Evolutionary conservation across 2,113 vertebrate genomes (phyloP), one percentile per base, ranked within the genome.

Genomic region (Zosterops pallidus): DNA sequence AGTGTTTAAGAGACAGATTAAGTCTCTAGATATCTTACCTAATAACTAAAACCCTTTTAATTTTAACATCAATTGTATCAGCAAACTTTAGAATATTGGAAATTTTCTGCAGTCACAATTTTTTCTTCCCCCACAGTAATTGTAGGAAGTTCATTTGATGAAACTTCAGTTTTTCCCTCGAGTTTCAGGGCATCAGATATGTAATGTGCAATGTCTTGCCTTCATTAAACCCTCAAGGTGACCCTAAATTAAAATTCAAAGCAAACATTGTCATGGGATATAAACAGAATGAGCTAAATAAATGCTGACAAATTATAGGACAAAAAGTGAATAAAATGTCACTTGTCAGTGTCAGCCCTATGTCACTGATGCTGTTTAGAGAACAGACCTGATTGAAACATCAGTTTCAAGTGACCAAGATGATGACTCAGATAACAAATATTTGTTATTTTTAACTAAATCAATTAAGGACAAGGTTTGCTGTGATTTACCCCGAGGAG

Each of bases 181-280:
- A 85, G 41, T 83, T 92, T 81, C 26, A 79, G 44, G 20, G 12
- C 6, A 56, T 16, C 59, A 63, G 37, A 68, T 11, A 14, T 3
- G 6, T 55, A 53, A 64, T 1, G 2, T 59, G 21, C 25, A n/a
- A 47, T 42, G 37, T 3, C 7, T 63, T 63, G 14, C 33, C n/a
- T 86, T 33, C 46, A 69, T 56, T 77, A 59, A 69, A 72, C 20
- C 19, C 16, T 83, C 50, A 42, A 89, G 41, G 37, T 83, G 75
- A 72, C 57, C 47, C 24, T 62, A 72, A 77, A 86, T 86, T 86
- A 89, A 86, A 90, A 72, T 69, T 75, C 49, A 86, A 90, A 93
- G 63, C 74, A 8, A 4, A 13, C 46, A 49, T 42, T 90, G 28
- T 52, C 44, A 76, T 44, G 41, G 15, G 29, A 68, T 76, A 22